Base-by-base conservation (phyloP, 2,797 vertebrate species). In the Rhynchotus rufescens region DNA sequence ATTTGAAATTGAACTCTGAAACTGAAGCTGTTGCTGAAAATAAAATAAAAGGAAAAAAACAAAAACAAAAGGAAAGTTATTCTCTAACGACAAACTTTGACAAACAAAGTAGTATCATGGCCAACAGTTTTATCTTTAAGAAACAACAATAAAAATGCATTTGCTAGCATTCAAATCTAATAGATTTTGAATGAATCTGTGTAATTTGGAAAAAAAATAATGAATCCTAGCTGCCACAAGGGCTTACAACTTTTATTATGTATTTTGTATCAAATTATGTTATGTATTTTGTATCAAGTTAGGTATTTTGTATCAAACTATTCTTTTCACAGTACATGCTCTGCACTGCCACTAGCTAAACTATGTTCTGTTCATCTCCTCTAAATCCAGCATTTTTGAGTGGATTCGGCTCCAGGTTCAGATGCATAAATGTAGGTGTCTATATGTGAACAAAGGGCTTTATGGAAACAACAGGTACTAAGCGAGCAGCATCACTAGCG, bases 401-500 rank as follows among this genome's bases (percentile, higher is more conserved):
- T 67, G 61, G 73, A 45, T 68, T 21, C 32, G 26, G 26, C 30
- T 82, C 8, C 65, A 44, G 17, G 30, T 59, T 67, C 42, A 62
- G 65, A 22, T 59, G 52, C 22, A 7, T 66, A 34, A 79, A 66
- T n/a, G 25, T 49, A 44, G 6, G 4, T 60, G n/a, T 17, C 28
- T 64, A 0, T 25, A 8, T 9, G 15, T 23, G 56, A 73, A 42
- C 4, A 2, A 80, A 65, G 9, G 42, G 25, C 1, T 7, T 42
- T 3, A 22, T 85, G 52, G 32, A 75, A 51, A 40, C 1, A 0
- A 8, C 40, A 12, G 23, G 73, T 12, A 51, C 42, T 34, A 57
- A 40, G 51, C 20, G 30, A 82, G 15, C 25, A 22, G 32, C 0
- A 0, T 65, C 17, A 57, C 28, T 57, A 42, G 3, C 3, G 10